These are phyloP conservation scores for Leptobrachium leishanense DNA, from an alignment of 2,113 vertebrate genomes.

Conservation along the genomic window DNA sequence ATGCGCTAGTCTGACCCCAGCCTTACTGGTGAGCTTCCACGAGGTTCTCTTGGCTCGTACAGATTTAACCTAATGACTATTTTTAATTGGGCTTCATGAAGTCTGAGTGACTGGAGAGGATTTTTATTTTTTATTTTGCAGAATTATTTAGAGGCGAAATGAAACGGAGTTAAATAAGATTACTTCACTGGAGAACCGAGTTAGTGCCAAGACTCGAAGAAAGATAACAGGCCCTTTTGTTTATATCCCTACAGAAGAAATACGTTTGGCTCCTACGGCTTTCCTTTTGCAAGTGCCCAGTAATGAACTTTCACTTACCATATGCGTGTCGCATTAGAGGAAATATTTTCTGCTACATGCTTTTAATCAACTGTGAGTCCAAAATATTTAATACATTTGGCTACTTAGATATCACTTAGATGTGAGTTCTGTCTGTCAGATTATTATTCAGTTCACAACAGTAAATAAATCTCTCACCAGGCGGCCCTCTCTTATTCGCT, in stretches of 20 bases:
- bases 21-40: too few relatives aligned
- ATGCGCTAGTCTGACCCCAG: too few relatives aligned
- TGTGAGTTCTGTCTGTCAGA: conserved; percentile 57
- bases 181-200: not conserved
- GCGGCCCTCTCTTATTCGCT: conserved; percentile 46
- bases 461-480: conserved; percentile 61
- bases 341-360: conserved; percentile 29
- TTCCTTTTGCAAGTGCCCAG: conserved; percentile 13
- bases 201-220: not conserved
- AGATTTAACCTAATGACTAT: too few relatives aligned
- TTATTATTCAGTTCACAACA: conserved; percentile 57
- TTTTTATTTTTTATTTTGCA: too few relatives aligned
- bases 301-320: conserved; percentile 19
- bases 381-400: conserved; percentile 51
- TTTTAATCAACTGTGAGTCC: conserved; percentile 34
- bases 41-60: too few relatives aligned
- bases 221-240: conserved; percentile 5
- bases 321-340: conserved; percentile 35
- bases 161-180: not conserved
- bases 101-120: too few relatives aligned
- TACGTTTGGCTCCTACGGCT: conserved; percentile 1
- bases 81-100: too few relatives aligned
- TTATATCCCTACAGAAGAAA: conserved; percentile 5
- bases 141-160: conserved; percentile 3
- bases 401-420: conserved; percentile 54